A percentile compares a stretch with the other conserved stretches of the same genome.
Evolutionary conservation across 1,140 invertebrate species (phyloP).

Genomic region (Pararge aegeria): DNA sequence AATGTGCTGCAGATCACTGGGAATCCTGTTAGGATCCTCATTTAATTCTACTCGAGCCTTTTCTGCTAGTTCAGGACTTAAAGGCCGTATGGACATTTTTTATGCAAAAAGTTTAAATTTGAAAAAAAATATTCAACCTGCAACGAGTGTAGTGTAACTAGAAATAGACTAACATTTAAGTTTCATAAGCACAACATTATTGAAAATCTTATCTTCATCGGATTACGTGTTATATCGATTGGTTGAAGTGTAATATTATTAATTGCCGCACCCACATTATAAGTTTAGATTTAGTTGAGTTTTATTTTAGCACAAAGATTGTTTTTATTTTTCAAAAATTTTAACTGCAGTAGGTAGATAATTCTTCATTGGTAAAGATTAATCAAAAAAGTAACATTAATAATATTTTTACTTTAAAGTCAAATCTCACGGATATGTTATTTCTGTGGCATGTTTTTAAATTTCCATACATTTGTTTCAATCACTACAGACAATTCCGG

Average conservation of each 20-base stretch:
- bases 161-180: not conserved
- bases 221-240: not conserved
- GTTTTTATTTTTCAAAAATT: no score
- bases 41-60: conserved; percentile 81
- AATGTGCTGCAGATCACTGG: conserved; percentile 80
- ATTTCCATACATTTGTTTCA: no score
- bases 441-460: no score
- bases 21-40: conserved; percentile 81
- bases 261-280: not conserved
- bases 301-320: no score
- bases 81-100: conserved; percentile 61
- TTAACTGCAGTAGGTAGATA: no score
- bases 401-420: no score
- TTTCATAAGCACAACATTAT: not conserved
- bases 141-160: not conserved
- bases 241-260: not conserved
- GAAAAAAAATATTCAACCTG: not conserved
- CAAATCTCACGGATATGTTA: no score
- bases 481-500: no score
- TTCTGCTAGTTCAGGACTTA: conserved; percentile 71
- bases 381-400: no score
- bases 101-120: not conserved
- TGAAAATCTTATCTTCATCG: not conserved
- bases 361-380: no score
- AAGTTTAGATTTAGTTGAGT: no score